A percentile compares a stretch with the other conserved stretches of the same genome.
Conservation (phyloP, 2,797 vertebrate species). For the Tachyglossus aculeatus region DNA sequence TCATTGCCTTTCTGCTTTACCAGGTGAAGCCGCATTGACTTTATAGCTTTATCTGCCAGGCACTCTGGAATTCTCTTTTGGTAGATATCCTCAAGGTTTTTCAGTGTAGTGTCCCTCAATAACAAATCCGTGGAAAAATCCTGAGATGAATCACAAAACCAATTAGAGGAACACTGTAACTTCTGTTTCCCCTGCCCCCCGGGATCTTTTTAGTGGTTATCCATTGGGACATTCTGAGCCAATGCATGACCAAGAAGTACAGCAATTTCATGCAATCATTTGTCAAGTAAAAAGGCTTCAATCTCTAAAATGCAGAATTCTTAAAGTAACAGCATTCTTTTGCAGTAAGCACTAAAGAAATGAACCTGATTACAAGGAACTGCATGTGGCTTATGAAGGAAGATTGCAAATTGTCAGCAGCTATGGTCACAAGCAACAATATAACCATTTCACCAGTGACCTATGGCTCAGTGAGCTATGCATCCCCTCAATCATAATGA, state of each 20-base stretch:
- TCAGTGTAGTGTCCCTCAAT: no score
- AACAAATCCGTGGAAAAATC: no score
- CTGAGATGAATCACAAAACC: no score
- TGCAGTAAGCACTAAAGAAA: not conserved
- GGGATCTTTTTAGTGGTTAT: not conserved
- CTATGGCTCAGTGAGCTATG: no score
- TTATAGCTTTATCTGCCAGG: not conserved
- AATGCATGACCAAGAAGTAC: not conserved
- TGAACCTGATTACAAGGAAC: not conserved
- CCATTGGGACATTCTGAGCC: not conserved
- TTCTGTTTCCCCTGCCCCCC: not conserved
- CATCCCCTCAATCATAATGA: no score
- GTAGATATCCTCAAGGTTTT: no score
- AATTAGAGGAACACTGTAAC: not conserved
- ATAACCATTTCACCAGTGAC: no score
- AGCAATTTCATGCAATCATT: not conserved
- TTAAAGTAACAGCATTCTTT: not conserved
- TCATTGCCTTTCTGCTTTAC: no score
- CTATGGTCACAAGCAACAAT: no score
- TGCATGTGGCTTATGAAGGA: not conserved
- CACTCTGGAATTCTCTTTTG: not conserved
- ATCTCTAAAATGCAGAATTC: not conserved
- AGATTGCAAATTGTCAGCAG: rapidly evolving
- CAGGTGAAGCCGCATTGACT: no score
- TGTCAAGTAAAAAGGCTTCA: no score